These are phyloP conservation scores for Scaptomyza tumidula DNA, from an alignment of 2,888 invertebrate species.

Conservation along the genomic window DNA sequence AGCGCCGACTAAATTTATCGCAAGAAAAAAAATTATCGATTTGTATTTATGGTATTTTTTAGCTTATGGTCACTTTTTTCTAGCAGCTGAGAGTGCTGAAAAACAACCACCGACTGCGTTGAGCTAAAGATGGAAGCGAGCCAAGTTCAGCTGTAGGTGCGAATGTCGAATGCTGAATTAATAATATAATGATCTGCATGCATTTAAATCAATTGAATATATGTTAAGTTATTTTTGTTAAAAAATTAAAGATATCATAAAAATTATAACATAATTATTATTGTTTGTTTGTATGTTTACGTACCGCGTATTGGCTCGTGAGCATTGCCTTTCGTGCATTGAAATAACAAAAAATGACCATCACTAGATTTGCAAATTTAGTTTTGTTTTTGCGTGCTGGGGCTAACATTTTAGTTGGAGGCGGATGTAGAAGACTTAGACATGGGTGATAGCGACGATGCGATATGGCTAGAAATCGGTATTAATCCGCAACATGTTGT, in stretches of 20 bases:
- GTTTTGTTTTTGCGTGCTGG: conserved; percentile 28
- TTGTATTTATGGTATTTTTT: conserved; percentile 25
- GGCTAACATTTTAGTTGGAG: conserved; percentile 36
- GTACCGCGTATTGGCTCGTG: not conserved
- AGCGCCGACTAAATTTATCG: conserved; percentile 9
- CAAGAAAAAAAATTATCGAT: conserved; percentile 1
- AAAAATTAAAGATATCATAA: not conserved
- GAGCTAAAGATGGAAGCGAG: conserved; percentile 8
- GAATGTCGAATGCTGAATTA: too few relatives aligned
- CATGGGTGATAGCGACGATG: conserved; percentile 84
- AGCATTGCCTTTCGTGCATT: not conserved
- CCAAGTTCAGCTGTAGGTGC: not conserved
- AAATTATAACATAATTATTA: too few relatives aligned
- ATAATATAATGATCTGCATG: too few relatives aligned
- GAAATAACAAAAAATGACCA: conserved; percentile 6
- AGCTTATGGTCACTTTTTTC: not conserved
- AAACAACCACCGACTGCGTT: conserved; percentile 4
- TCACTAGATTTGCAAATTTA: conserved; percentile 43
- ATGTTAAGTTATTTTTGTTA: too few relatives aligned
- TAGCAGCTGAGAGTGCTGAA: conserved; percentile 53
- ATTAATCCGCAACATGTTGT: conserved; percentile 88
- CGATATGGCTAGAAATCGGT: conserved; percentile 89
- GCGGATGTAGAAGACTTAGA: conserved; percentile 31
- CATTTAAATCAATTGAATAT: too few relatives aligned
- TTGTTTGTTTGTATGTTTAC: too few relatives aligned